Evolutionary conservation across 2,113 vertebrate species (phyloP).

Genomic region (Sarotherodon lohbergeri): DNA sequence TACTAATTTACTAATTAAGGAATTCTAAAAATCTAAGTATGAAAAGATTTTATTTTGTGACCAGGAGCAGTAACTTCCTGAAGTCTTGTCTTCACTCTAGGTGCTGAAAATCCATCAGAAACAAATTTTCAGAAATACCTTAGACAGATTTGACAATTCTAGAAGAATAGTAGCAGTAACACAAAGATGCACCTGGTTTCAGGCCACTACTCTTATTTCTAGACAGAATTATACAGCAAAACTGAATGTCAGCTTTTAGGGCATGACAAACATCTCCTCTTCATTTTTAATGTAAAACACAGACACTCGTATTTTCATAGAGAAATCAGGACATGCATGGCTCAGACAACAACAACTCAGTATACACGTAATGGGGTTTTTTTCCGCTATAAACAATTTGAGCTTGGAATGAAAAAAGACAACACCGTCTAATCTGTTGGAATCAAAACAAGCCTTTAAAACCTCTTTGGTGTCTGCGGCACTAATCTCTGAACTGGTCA

Average conservation of each 20-base stretch:
- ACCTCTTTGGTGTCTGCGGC: slow-evolving; percentile 38
- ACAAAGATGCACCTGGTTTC: not conserved
- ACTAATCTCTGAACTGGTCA: slow-evolving; percentile 55
- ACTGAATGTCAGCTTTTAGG: not conserved
- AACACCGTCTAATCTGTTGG: slow-evolving; percentile 29
- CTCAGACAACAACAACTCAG: not conserved
- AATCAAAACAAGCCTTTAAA: slow-evolving; percentile 54
- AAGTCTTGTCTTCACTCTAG: not conserved
- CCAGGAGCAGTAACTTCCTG: not conserved
- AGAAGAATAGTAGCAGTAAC: fast-evolving
- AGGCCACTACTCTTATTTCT: not conserved
- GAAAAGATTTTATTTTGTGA: not conserved
- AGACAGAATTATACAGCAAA: not conserved
- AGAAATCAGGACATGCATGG: not conserved
- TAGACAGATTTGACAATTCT: not conserved
- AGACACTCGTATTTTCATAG: not conserved
- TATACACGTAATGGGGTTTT: fast-evolving
- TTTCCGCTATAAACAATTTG: not conserved
- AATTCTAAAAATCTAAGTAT: not conserved
- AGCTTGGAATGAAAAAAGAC: slow-evolving; percentile 23
- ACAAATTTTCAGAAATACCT: not conserved
- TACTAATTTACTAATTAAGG: not conserved
- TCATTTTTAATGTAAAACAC: not conserved
- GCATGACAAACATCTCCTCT: not conserved
- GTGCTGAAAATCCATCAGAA: fast-evolving